Conservation (phyloP, 2,888 invertebrate genomes). For the Yponomeuta evonymella region DNA sequence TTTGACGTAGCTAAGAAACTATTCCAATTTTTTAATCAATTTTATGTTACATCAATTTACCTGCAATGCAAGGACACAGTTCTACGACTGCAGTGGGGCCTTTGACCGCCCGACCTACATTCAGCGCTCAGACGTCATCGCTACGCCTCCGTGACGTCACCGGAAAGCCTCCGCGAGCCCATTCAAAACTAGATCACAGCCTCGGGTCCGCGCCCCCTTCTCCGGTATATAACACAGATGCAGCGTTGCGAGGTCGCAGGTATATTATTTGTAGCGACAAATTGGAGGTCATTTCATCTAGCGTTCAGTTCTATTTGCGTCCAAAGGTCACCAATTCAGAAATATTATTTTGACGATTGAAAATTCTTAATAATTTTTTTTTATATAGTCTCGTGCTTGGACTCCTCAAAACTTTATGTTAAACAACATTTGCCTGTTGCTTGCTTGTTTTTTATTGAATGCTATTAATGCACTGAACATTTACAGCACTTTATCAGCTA, state of each 20-base stretch:
- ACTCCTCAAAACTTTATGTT: no score
- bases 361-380: no score
- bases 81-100: slow-evolving; percentile 60
- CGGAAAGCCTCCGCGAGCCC: slow-evolving; percentile 56
- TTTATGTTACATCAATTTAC: slow-evolving; percentile 25
- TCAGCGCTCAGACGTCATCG: slow-evolving; percentile 60
- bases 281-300: slow-evolving; percentile 51
- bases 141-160: slow-evolving; percentile 70
- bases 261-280: slow-evolving; percentile 30
- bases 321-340: background rate
- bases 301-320: background rate
- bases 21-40: background rate
- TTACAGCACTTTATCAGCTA: background rate
- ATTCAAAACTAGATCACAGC: slow-evolving; percentile 72
- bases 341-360: no score
- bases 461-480: background rate
- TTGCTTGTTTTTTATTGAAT: no score
- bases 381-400: no score
- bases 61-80: slow-evolving; percentile 19
- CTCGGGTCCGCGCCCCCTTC: slow-evolving; percentile 38
- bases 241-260: slow-evolving; percentile 35
- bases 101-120: slow-evolving; percentile 65
- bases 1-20: no score
- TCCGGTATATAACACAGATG: slow-evolving; percentile 24
- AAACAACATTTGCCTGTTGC: no score